These are phyloP conservation scores for Vireo altiloquus DNA, from an alignment of 2,113 vertebrate genomes.

Conservation along the genomic window DNA sequence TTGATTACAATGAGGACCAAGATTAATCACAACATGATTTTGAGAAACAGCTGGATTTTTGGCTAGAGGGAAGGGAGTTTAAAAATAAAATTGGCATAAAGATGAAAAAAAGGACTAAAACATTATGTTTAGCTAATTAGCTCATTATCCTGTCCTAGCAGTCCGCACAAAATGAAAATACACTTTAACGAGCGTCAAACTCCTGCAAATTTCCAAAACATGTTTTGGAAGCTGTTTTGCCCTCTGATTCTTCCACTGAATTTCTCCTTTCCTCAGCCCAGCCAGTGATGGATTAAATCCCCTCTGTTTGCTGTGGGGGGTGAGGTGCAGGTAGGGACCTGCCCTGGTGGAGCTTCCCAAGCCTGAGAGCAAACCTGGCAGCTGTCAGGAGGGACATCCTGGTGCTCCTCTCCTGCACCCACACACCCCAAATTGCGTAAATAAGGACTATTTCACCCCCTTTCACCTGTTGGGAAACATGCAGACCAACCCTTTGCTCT, in stretches of 20 bases:
- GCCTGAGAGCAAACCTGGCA: background rate
- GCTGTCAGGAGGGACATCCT: background rate
- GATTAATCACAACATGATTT: constrained; percentile 20
- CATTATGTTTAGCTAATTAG: constrained; percentile 26
- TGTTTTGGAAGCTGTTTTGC: background rate
- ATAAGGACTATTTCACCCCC: background rate
- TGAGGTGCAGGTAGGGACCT: background rate
- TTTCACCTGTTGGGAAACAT: background rate
- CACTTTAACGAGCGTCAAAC: background rate
- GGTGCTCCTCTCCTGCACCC: background rate
- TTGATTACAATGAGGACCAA: constrained; percentile 3
- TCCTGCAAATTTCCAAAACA: background rate
- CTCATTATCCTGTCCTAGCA: constrained; percentile 25
- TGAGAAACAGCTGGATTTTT: constrained; percentile 47
- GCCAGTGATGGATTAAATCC: background rate
- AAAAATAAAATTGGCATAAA: constrained; percentile 28
- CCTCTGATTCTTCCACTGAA: background rate
- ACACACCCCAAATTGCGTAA: background rate
- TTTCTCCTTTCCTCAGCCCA: background rate
- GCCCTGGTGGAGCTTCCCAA: background rate
- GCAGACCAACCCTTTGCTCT: background rate
- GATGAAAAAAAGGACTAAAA: constrained; percentile 35
- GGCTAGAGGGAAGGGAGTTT: constrained; percentile 27
- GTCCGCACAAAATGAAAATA: background rate
- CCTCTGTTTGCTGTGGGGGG: background rate